These are phyloP conservation scores for Dyspetes luteomarginatus DNA, from an alignment of 2,888 invertebrate genomes.

Conservation along the genomic window DNA sequence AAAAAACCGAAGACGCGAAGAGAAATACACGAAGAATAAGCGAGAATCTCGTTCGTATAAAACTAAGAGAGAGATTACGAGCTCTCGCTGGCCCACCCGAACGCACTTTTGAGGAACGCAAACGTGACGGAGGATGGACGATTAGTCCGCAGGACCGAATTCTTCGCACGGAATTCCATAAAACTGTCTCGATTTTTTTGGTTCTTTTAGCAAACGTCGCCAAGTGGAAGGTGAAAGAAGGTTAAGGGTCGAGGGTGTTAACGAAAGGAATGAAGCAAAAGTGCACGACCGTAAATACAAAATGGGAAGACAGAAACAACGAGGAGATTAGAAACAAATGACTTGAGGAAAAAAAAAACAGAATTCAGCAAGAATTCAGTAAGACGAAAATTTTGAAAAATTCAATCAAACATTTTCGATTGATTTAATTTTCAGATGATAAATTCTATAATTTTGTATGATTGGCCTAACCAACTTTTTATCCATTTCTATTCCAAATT, in stretches of 20 bases:
- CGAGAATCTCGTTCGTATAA: slow-evolving; percentile 33
- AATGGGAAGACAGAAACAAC: slow-evolving; percentile 21
- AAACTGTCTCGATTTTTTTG: slow-evolving; percentile 6
- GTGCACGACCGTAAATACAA: slow-evolving; percentile 14
- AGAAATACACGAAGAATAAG: slow-evolving; percentile 33
- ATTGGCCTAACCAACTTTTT: too few relatives aligned
- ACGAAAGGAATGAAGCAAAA: not conserved
- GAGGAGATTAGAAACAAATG: too few relatives aligned
- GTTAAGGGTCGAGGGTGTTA: slow-evolving; percentile 8
- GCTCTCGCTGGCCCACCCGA: not conserved
- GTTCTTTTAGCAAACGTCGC: not conserved
- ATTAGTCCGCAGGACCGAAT: slow-evolving; percentile 35
- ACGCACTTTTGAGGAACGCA: slow-evolving; percentile 26
- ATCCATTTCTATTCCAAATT: too few relatives aligned
- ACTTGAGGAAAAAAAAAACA: too few relatives aligned
- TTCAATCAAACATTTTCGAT: too few relatives aligned
- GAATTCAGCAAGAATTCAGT: too few relatives aligned
- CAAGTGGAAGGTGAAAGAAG: not conserved
- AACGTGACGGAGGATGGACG: slow-evolving; percentile 27
- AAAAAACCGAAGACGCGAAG: slow-evolving; percentile 17
- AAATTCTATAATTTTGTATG: too few relatives aligned
- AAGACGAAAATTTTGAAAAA: too few relatives aligned
- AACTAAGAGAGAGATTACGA: slow-evolving; percentile 21
- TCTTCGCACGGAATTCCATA: slow-evolving; percentile 42
- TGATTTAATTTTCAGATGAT: too few relatives aligned